phyloP scores from a whole-genome alignment of 2,888 invertebrate genomes.

The Agonopterix arenella region DNA sequence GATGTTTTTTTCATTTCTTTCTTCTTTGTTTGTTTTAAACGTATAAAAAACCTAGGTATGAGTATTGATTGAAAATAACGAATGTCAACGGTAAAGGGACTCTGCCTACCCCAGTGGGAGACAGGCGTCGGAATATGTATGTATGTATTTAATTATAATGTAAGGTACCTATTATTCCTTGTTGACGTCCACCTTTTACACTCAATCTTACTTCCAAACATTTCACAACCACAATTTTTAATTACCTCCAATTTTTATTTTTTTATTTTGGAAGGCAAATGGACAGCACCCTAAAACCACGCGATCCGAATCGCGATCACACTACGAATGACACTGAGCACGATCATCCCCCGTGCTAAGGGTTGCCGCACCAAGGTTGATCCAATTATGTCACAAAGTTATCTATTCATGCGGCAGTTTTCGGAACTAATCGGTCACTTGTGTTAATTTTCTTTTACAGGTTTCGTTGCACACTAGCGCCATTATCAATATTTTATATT shows the following conservation, averaged over 20 bases:
- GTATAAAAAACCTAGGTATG: no score
- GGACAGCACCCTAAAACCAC: conserved; percentile 17
- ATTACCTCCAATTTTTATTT: conserved; percentile 4
- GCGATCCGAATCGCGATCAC: conserved; percentile 48
- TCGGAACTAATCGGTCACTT: no score
- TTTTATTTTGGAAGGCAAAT: conserved; percentile 1
- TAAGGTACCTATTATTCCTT: conserved; percentile 28
- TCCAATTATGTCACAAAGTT: conserved; percentile 52
- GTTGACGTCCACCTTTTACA: conserved; percentile 75
- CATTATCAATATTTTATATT: not conserved
- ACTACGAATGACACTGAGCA: conserved; percentile 22
- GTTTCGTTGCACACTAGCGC: not conserved
- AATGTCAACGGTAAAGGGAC: no score
- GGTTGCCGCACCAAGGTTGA: conserved; percentile 69
- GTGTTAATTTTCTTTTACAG: no score
- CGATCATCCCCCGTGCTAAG: conserved; percentile 45
- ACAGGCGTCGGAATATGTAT: not conserved
- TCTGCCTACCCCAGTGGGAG: no score
- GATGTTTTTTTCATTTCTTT: no score
- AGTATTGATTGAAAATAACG: no score
- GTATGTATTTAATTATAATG: not conserved
- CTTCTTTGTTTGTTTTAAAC: no score
- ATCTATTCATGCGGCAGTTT: not conserved
- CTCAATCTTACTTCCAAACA: conserved; percentile 79
- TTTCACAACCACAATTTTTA: conserved; percentile 21